Percentiles rank a stretch among this genome's conserved stretches.
Evolutionary conservation across 2,888 invertebrate species (phyloP).

Genomic region (Trissoscelio sp.): DNA sequence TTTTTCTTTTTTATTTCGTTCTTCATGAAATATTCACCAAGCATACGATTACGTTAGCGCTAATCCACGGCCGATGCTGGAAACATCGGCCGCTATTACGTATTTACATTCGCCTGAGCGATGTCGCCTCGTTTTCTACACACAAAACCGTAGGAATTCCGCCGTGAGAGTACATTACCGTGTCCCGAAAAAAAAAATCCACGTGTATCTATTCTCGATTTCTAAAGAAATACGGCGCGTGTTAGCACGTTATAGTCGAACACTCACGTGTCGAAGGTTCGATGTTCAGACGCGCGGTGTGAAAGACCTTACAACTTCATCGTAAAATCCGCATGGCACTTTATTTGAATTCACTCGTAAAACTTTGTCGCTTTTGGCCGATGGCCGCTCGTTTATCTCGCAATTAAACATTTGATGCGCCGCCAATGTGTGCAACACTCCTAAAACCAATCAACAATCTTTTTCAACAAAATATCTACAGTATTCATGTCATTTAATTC

Average conservation of each 20-base stretch:
- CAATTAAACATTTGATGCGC: constrained; percentile 38
- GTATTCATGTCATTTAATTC: no score
- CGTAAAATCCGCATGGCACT: constrained; percentile 58
- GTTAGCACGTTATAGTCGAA: constrained; percentile 55
- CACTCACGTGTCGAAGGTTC: constrained; percentile 43
- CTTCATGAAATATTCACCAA: constrained; percentile 81
- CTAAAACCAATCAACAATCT: constrained; percentile 11
- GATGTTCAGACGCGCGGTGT: constrained; percentile 47
- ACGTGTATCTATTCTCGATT: constrained; percentile 55
- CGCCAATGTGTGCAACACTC: constrained; percentile 19
- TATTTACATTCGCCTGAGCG: constrained; percentile 69
- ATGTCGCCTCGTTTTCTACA: constrained; percentile 50
- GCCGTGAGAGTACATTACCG: constrained; percentile 39
- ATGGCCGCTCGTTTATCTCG: constrained; percentile 29
- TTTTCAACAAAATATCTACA: constrained; percentile 24
- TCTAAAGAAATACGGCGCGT: constrained; percentile 52
- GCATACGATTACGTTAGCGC: constrained; percentile 77
- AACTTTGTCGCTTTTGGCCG: constrained; percentile 37
- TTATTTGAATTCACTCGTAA: constrained; percentile 56
- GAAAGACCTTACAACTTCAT: constrained; percentile 67
- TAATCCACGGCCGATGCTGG: constrained; percentile 65
- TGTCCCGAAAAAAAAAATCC: constrained; percentile 38
- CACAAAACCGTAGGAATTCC: constrained; percentile 52
- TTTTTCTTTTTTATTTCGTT: constrained; percentile 68
- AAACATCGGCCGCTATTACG: constrained; percentile 70